Evolutionary conservation across 2,113 vertebrate species (phyloP).

Genomic region (Terrapene triunguis): DNA sequence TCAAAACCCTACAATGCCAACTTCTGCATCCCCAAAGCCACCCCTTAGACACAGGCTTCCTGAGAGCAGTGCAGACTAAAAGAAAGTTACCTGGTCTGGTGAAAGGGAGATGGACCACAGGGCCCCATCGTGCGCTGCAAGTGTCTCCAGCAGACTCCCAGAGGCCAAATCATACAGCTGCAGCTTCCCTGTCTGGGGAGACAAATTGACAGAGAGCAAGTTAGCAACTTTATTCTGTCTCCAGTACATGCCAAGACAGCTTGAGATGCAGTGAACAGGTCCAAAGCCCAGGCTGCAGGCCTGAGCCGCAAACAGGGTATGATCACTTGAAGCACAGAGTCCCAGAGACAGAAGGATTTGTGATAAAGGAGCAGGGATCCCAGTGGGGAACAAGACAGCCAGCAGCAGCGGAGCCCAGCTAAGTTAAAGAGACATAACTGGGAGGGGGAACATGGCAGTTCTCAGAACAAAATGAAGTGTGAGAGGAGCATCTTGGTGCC

Average conservation of each 20-base stretch:
- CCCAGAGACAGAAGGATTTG: background rate
- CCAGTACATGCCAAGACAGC: background rate
- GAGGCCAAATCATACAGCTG: conserved; percentile 96
- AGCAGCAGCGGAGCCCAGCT: background rate
- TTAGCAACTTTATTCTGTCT: background rate
- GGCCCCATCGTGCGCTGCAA: conserved; percentile 87
- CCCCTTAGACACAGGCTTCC: background rate
- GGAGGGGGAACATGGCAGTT: background rate
- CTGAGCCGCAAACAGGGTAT: background rate
- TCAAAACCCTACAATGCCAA: background rate
- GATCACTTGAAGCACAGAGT: background rate
- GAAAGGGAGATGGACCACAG: conserved; percentile 93
- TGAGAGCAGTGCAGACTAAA: background rate
- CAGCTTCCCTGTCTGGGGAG: conserved; percentile 89
- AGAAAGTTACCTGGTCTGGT: conserved; percentile 91
- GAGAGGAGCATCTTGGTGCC: background rate
- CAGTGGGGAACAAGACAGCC: background rate
- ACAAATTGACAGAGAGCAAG: background rate
- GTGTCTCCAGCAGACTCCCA: conserved; percentile 87
- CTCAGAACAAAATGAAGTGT: background rate
- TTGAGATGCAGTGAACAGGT: background rate
- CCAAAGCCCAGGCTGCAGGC: background rate
- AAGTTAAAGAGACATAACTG: background rate
- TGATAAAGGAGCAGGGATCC: background rate
- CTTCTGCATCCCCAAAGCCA: background rate